Conservation (phyloP, 2,797 vertebrate species). For the Neostethus bicornis region DNA sequence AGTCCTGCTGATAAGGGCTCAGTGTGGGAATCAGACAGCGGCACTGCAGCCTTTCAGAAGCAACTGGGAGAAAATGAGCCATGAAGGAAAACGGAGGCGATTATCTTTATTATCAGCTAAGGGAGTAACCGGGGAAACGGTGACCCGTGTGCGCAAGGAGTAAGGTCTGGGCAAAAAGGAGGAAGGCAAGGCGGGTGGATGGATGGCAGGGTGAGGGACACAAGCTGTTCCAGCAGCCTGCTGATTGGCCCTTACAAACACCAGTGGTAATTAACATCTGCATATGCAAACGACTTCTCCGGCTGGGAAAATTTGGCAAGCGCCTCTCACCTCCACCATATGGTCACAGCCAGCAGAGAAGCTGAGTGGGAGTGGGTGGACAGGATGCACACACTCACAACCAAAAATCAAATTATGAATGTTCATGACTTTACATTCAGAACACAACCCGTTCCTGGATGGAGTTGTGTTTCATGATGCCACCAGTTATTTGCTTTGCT, state of each 20-base stretch:
- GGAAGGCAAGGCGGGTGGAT: slow-evolving; percentile 6
- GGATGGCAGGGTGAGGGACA: background rate
- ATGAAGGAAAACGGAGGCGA: slow-evolving; percentile 77
- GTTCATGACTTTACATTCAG: slow-evolving; percentile 50
- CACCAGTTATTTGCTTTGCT: slow-evolving; percentile 44
- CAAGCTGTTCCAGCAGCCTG: slow-evolving; percentile 69
- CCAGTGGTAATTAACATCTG: slow-evolving; percentile 80
- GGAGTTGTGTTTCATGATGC: slow-evolving; percentile 51
- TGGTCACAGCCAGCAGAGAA: slow-evolving; percentile 39
- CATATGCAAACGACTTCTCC: slow-evolving; percentile 73
- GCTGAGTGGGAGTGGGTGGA: slow-evolving; percentile 15
- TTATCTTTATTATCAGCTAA: slow-evolving; percentile 79
- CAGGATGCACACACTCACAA: slow-evolving; percentile 13
- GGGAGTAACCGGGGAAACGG: slow-evolving; percentile 73
- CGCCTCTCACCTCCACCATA: slow-evolving; percentile 70
- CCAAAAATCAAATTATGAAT: slow-evolving; percentile 40
- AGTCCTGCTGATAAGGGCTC: slow-evolving; percentile 62
- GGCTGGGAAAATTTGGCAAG: slow-evolving; percentile 68
- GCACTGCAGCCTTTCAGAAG: slow-evolving; percentile 67
- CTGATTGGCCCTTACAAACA: slow-evolving; percentile 72
- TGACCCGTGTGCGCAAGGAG: slow-evolving; percentile 43
- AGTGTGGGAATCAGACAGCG: slow-evolving; percentile 69
- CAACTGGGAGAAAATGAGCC: slow-evolving; percentile 73
- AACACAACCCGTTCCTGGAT: slow-evolving; percentile 22
- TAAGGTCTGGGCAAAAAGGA: slow-evolving; percentile 6